Evolutionary conservation across 2,888 invertebrate genomes (phyloP).

Genomic region (Scrobipalpa atriplicella): DNA sequence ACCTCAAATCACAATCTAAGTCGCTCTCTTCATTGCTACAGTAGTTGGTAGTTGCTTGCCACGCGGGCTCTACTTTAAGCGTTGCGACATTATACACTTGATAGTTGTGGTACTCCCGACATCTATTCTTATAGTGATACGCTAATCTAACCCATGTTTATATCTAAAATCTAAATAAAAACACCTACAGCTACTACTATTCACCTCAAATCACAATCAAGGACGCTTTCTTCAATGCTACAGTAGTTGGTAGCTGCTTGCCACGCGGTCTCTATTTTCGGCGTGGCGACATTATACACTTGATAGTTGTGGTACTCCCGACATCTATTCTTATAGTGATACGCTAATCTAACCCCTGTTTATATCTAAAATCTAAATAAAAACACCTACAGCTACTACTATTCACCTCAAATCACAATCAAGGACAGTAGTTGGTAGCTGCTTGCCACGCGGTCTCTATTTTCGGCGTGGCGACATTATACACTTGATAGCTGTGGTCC

Average conservation of each 20-base stretch:
- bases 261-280: constrained; percentile 27
- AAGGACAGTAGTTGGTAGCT: constrained; percentile 35
- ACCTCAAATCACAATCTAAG: constrained; percentile 37
- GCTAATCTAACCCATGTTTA: neutral
- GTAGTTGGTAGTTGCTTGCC: constrained; percentile 33
- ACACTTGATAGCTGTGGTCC: constrained; percentile 51
- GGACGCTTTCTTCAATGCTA: constrained; percentile 30
- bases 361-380: no score
- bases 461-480: constrained; percentile 48
- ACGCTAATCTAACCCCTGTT: neutral
- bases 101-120: constrained; percentile 42
- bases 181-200: neutral
- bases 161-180: no score
- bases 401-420: constrained; percentile 37
- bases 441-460: constrained; percentile 26
- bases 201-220: constrained; percentile 38
- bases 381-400: no score
- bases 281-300: constrained; percentile 55
- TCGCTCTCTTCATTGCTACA: constrained; percentile 30
- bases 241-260: constrained; percentile 31
- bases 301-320: constrained; percentile 43
- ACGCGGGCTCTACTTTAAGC: constrained; percentile 17
- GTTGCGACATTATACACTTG: constrained; percentile 56
- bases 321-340: constrained; percentile 25
- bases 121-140: no score